Conservation (phyloP, 2,888 invertebrate genomes). For the Athalia rosae region DNA sequence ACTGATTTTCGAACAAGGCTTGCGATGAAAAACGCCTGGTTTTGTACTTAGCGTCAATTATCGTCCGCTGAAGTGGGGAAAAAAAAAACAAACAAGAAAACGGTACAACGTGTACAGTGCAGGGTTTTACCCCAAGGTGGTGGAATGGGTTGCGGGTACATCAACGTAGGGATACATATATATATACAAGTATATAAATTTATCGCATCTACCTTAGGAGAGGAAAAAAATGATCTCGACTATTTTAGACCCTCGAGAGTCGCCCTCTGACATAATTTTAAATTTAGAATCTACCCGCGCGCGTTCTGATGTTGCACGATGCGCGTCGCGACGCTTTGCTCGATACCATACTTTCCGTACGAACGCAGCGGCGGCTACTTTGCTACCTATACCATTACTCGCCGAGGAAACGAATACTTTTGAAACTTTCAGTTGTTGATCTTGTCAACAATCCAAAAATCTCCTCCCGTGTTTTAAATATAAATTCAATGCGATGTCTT, state of each 20-base stretch:
- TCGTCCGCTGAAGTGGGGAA: too few species aligned
- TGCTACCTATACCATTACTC: not conserved
- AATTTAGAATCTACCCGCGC: conserved; percentile 61
- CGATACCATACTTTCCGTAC: not conserved
- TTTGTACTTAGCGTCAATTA: too few species aligned
- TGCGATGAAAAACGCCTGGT: too few species aligned
- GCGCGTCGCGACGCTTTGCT: not conserved
- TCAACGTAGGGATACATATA: too few species aligned
- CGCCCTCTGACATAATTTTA: conserved; percentile 70
- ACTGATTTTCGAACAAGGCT: too few species aligned
- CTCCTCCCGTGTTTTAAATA: not conserved
- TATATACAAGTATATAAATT: too few species aligned
- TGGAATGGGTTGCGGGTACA: too few species aligned
- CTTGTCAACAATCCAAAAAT: conserved; percentile 13
- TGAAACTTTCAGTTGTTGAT: not conserved
- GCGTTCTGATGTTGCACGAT: conserved; percentile 23
- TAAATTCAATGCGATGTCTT: not conserved
- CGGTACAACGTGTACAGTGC: too few species aligned
- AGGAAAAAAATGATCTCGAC: conserved; percentile 46
- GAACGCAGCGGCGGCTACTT: not conserved
- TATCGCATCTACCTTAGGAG: not conserved
- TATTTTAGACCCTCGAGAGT: conserved; percentile 53
- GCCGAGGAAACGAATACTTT: not conserved
- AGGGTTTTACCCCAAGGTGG: too few species aligned
- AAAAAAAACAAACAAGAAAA: too few species aligned